Conservation (phyloP, 64 coral and sea anemone genomes). For the Pachyseris speciosa region DNA sequence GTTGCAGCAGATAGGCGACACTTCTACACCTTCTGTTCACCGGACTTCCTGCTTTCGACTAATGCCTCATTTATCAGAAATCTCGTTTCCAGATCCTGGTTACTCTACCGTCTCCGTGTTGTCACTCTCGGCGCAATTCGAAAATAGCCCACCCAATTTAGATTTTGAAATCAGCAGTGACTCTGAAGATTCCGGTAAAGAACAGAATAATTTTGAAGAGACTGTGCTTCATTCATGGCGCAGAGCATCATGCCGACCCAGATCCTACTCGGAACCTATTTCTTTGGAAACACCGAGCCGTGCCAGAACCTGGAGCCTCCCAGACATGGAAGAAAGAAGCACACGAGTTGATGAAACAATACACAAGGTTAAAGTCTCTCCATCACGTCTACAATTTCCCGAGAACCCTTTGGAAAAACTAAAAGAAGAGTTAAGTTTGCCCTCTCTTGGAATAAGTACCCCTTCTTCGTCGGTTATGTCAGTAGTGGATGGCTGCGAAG, state of each 20-base stretch:
- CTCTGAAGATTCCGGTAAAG: constrained; percentile 4
- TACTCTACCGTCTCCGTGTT: constrained; percentile 10
- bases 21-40: background rate
- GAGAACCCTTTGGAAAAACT: constrained; percentile 11
- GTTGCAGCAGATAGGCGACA: background rate
- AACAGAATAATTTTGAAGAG: background rate
- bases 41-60: constrained; percentile 25
- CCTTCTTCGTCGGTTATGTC: constrained; percentile 8
- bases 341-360: background rate
- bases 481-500: background rate
- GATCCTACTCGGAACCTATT: constrained; percentile 18
- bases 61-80: constrained; percentile 28
- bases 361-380: background rate
- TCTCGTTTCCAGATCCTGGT: background rate
- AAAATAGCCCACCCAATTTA: background rate
- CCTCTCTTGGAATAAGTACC: background rate
- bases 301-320: constrained; percentile 12
- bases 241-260: background rate
- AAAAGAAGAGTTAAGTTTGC: background rate
- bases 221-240: constrained; percentile 23
- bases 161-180: background rate
- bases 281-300: too few species aligned
- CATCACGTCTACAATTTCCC: constrained; percentile 28
- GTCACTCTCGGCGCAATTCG: background rate
- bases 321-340: background rate